Base-by-base conservation (phyloP, 2,797 vertebrate species). In the Paedocypris micromegethes region DNA sequence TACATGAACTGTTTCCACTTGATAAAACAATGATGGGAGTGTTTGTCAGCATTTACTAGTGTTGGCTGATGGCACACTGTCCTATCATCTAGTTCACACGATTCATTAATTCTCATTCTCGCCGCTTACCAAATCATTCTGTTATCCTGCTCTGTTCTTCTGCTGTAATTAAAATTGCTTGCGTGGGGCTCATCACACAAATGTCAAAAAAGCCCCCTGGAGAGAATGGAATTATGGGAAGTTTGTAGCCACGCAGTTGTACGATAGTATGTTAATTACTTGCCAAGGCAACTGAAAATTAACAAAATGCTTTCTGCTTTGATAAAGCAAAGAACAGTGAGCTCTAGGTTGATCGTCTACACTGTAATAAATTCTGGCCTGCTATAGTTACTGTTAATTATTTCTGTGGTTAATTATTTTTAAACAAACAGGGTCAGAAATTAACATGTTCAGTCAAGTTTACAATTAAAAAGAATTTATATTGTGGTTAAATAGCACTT, bases 221-320 rank as follows among this genome's bases (percentile, higher is more conserved):
- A 76, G 82, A 81, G 76, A 73, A 66, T 37, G 65, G 42, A 45
- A 68, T 75, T 73, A 70, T 78, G 73, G 82, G 77, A 73, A 80
- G 77, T 72, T 78, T 80, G 82, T 83, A 87, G 81, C 82, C 82
- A 79, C 75, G 49, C 64, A 58, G 64, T 62, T 55, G 64, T 68
- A 67, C 74, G 76, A 74, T 72, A 70, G 71, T 66, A 57, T 54
- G 53, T 44, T 77, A 77, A 77, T 79, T 72, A 62, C 37, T 62
- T 69, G 66, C 40, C 50, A 70, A 62, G 63, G 60, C 58, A 62
- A 62, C 61, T 62, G 40, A 68, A 62, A 66, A 49, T 63, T 66
- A 58, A 72, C 54, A 57, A 44, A 44, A 58, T 57, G 54, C 56
- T 58, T 68, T 64, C 9, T 55, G 60, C 54, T 60, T 67, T 51